These are phyloP conservation scores for Peromyscus leucopus DNA, from an alignment of 2,113 vertebrate genomes.

Conservation along the genomic window DNA sequence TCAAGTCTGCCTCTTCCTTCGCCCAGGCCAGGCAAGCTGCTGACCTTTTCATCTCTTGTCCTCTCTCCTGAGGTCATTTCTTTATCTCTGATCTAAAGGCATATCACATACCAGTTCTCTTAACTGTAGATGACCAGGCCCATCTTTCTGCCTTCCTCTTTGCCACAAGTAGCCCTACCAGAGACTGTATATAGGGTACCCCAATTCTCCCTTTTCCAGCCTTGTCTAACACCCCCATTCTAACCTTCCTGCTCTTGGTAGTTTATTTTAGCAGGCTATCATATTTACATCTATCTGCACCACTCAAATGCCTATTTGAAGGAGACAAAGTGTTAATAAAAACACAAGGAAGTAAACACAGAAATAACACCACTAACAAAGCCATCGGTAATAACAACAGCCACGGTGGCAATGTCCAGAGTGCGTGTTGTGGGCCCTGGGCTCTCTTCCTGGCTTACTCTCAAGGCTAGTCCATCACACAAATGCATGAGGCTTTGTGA, in stretches of 20 bases:
- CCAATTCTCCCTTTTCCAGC: not conserved
- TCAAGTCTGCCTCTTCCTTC: not conserved
- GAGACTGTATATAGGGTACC: not conserved
- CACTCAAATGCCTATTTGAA: constrained; percentile 5
- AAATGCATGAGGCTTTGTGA: not conserved
- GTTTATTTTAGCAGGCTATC: constrained; percentile 10
- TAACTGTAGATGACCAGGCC: not conserved
- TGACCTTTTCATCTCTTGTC: not conserved
- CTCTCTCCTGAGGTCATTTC: not conserved
- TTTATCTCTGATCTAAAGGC: not conserved
- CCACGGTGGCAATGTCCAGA: not conserved
- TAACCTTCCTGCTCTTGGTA: not conserved
- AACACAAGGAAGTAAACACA: not conserved
- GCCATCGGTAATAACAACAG: not conserved
- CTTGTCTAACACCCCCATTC: not conserved
- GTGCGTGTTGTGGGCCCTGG: not conserved
- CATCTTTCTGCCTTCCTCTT: not conserved
- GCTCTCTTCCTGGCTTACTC: not conserved
- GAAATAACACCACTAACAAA: not conserved
- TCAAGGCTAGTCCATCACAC: not conserved
- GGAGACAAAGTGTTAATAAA: constrained; percentile 21
- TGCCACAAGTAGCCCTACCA: not conserved
- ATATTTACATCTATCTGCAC: not conserved
- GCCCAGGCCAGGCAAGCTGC: not conserved
- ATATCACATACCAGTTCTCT: not conserved